Percentiles rank a stretch among this genome's conserved stretches.
Evolutionary conservation across 2,888 invertebrate species (phyloP).

Genomic region (Rhyacophila evoluta): DNA sequence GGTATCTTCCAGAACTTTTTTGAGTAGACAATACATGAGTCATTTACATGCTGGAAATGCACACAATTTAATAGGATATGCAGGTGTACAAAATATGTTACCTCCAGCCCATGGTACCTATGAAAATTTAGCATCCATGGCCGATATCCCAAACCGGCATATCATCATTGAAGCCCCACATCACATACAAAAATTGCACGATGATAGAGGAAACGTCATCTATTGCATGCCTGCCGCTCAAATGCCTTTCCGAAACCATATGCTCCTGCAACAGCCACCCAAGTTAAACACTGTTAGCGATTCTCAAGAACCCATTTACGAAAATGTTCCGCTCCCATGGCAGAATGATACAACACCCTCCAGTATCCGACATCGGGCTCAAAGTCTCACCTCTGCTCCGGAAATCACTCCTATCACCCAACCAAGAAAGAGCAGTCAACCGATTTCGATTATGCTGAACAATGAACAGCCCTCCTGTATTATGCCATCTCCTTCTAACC

Average conservation of each 20-base stretch:
- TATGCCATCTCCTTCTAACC: slow-evolving; percentile 16
- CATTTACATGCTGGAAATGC: slow-evolving; percentile 60
- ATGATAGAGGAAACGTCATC: slow-evolving; percentile 74
- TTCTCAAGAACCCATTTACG: slow-evolving; percentile 82
- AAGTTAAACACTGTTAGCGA: slow-evolving; percentile 61
- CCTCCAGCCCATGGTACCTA: slow-evolving; percentile 77
- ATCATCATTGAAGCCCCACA: slow-evolving; percentile 72
- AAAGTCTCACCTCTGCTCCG: slow-evolving; percentile 80
- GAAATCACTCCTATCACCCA: slow-evolving; percentile 63
- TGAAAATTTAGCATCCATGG: slow-evolving; percentile 76
- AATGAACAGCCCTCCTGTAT: background rate
- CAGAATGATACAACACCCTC: slow-evolving; percentile 60
- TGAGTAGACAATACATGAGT: slow-evolving; percentile 67
- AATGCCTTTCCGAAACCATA: slow-evolving; percentile 64
- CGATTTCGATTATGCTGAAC: slow-evolving; percentile 51
- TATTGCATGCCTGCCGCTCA: slow-evolving; percentile 73
- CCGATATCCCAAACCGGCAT: slow-evolving; percentile 65
- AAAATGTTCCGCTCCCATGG: slow-evolving; percentile 82
- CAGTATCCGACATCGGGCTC: slow-evolving; percentile 65
- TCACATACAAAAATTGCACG: slow-evolving; percentile 73
- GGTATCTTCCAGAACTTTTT: slow-evolving; percentile 78
- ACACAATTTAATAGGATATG: slow-evolving; percentile 62
- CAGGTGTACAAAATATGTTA: slow-evolving; percentile 60
- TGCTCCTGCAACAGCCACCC: slow-evolving; percentile 69
- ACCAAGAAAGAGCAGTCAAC: slow-evolving; percentile 61